Conservation (phyloP, 2,797 vertebrate genomes). For the Neosilurus mollespiculum region DNA sequence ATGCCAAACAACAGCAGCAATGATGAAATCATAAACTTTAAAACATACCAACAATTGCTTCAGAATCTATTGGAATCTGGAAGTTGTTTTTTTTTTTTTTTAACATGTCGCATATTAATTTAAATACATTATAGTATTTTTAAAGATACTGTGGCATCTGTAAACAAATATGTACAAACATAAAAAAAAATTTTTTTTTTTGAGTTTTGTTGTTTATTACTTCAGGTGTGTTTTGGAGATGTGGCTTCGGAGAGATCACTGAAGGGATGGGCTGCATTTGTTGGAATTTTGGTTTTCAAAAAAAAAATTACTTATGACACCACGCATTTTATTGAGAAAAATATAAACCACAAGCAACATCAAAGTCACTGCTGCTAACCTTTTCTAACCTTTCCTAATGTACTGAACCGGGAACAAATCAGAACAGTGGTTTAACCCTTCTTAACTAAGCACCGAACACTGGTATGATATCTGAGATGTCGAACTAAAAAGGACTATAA, state of each 20-base stretch:
- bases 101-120: not conserved
- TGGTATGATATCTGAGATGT: not conserved
- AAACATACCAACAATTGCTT: not conserved
- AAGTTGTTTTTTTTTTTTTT: not conserved
- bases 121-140: not conserved
- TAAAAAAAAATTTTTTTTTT: not conserved
- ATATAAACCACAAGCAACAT: not conserved
- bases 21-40: conserved; percentile 33
- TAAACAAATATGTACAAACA: not conserved
- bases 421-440: not conserved
- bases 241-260: not conserved
- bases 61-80: not conserved
- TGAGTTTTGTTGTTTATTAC: not conserved
- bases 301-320: not conserved
- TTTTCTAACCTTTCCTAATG: not conserved
- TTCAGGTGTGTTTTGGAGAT: not conserved
- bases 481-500: not conserved
- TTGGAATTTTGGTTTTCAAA: not conserved
- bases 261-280: not conserved
- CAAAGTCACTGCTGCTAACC: not conserved
- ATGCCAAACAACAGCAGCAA: conserved; percentile 43
- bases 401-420: not conserved
- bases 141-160: not conserved
- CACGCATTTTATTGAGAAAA: not conserved
- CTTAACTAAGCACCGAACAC: not conserved